Evolutionary conservation across 2,888 invertebrate genomes (phyloP).

Genomic region (Drosophila crucigera): DNA sequence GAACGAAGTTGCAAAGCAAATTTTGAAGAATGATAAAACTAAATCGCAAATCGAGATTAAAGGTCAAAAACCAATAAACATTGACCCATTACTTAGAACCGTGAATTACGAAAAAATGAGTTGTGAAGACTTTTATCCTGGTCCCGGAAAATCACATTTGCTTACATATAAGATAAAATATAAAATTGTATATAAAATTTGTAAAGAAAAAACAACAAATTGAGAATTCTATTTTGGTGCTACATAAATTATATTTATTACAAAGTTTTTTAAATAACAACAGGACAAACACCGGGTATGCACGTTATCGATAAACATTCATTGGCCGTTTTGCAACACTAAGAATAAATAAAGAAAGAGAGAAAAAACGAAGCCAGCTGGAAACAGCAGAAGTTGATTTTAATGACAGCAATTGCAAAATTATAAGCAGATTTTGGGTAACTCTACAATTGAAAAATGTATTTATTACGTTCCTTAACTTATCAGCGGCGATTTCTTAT

Average conservation of each 20-base stretch:
- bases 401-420: slow-evolving; percentile 21
- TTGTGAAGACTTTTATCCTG: not conserved
- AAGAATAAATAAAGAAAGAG: not conserved
- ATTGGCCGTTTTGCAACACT: slow-evolving; percentile 29
- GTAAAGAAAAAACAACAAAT: too few relatives aligned
- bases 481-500: slow-evolving; percentile 45
- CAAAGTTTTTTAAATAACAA: not conserved
- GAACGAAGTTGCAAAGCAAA: not conserved
- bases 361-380: slow-evolving; percentile 22
- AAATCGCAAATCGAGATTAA: not conserved
- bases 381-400: slow-evolving; percentile 15
- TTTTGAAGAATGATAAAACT: not conserved
- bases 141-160: slow-evolving; percentile 2
- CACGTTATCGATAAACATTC: slow-evolving; percentile 31
- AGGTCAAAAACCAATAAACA: not conserved
- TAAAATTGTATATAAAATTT: slow-evolving; percentile 5
- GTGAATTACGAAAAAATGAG: slow-evolving; percentile 2
- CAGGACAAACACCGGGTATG: not conserved
- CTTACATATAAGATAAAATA: slow-evolving; percentile 6
- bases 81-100: not conserved
- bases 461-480: slow-evolving; percentile 16
- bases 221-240: too few relatives aligned
- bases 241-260: not conserved
- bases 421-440: slow-evolving; percentile 12
- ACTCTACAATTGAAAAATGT: slow-evolving; percentile 10